phyloP scores from a whole-genome alignment of 2,888 invertebrate genomes.

The Holacanthella duospinosa region DNA sequence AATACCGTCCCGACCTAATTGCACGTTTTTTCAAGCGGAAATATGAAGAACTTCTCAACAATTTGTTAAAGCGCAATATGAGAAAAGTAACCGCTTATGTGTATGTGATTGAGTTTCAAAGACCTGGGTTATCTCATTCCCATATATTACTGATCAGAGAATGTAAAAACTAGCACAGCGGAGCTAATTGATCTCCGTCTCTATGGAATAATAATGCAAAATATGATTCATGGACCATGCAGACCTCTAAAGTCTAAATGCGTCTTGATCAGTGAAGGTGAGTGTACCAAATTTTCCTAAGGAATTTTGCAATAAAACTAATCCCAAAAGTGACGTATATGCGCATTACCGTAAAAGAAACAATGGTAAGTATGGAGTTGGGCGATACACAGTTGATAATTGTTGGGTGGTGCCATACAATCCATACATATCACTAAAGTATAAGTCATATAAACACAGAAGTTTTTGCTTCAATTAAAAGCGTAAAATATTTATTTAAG shows the following conservation, averaged over 20 bases:
- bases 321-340: conserved; percentile 38
- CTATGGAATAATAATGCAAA: background rate
- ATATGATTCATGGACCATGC: conserved; percentile 1
- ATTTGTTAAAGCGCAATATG: conserved; percentile 4
- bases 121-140: conserved; percentile 22
- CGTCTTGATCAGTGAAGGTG: conserved; percentile 35
- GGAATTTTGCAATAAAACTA: conserved; percentile 35
- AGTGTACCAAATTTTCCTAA: conserved; percentile 37
- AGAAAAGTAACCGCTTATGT: conserved; percentile 17
- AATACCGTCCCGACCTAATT: conserved; percentile 41
- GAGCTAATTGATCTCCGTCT: background rate
- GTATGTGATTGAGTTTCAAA: conserved; percentile 35
- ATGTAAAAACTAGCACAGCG: conserved; percentile 15
- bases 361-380: background rate
- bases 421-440: conserved; percentile 38
- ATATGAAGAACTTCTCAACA: conserved; percentile 34
- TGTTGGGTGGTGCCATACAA: conserved; percentile 41
- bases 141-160: conserved; percentile 17
- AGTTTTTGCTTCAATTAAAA: conserved; percentile 24
- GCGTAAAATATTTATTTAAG: conserved; percentile 36
- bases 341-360: conserved; percentile 35
- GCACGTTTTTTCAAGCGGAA: conserved; percentile 40
- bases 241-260: conserved; percentile 17
- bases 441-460: conserved; percentile 42
- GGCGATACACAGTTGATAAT: conserved; percentile 4